Percentiles rank a stretch among this genome's conserved stretches.
Evolutionary conservation across 1,140 invertebrate genomes (phyloP).

Genomic region (Drosophila triauraria): DNA sequence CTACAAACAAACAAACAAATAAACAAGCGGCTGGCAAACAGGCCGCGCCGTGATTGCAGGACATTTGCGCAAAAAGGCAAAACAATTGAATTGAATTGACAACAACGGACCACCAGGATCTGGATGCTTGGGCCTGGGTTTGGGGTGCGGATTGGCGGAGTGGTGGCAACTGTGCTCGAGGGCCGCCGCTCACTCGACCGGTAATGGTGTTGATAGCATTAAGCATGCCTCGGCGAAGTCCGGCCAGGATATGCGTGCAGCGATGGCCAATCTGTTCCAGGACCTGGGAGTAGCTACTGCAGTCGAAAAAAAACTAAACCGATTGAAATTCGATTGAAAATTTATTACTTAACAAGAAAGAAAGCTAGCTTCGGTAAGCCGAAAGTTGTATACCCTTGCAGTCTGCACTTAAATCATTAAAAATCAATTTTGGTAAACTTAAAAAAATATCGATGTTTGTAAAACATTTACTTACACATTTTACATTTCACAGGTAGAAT

Average conservation of each 20-base stretch:
- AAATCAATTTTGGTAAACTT: too few relatives aligned
- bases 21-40: slow-evolving; percentile 72
- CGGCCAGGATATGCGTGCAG: slow-evolving; percentile 63
- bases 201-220: slow-evolving; percentile 79
- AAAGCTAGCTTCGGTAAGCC: too few relatives aligned
- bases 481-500: too few relatives aligned
- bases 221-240: slow-evolving; percentile 67
- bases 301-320: background rate
- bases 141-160: background rate
- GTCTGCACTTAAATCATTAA: too few relatives aligned
- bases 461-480: too few relatives aligned
- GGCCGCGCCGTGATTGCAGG: slow-evolving; percentile 68
- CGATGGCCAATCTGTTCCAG: slow-evolving; percentile 62
- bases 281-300: background rate
- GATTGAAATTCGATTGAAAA: too few relatives aligned
- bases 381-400: too few relatives aligned
- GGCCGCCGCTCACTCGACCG: slow-evolving; percentile 57
- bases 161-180: slow-evolving; percentile 34
- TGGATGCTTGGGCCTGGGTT: background rate
- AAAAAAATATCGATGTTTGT: too few relatives aligned
- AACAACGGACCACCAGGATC: slow-evolving; percentile 46
- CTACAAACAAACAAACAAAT: slow-evolving; percentile 68
- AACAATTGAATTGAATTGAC: slow-evolving; percentile 80
- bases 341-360: background rate
- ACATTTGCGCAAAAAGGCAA: slow-evolving; percentile 80